These are phyloP conservation scores for Dicerorhinus sumatrensis DNA, from an alignment of 2,113 vertebrate species.

Conservation along the genomic window DNA sequence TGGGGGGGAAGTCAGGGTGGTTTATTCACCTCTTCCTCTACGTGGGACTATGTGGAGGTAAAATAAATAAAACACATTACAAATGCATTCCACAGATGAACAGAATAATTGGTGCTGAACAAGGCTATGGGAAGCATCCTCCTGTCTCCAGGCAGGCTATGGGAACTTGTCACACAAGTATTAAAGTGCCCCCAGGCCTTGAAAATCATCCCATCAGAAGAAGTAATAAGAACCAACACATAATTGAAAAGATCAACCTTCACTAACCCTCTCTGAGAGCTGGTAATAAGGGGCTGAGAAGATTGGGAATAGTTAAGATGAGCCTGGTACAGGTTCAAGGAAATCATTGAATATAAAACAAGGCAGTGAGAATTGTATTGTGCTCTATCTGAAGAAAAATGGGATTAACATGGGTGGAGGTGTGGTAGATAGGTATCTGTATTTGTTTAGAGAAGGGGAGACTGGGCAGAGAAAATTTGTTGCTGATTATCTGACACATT, in stretches of 20 bases:
- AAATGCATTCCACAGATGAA: slow-evolving; percentile 36
- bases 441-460: neutral
- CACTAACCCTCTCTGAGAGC: neutral
- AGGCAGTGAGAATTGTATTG: neutral
- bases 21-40: slow-evolving; percentile 57
- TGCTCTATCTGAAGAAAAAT: neutral
- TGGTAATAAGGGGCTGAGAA: neutral
- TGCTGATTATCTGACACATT: neutral
- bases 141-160: neutral
- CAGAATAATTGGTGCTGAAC: neutral
- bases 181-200: neutral
- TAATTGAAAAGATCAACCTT: neutral
- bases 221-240: neutral
- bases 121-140: neutral
- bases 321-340: neutral
- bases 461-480: neutral
- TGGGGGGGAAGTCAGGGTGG: neutral
- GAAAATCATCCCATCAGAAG: neutral
- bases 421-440: neutral
- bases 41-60: neutral
- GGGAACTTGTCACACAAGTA: neutral
- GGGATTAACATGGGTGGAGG: neutral
- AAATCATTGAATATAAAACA: neutral
- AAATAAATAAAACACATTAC: slow-evolving; percentile 54
- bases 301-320: neutral